Evolutionary conservation across 1,140 invertebrate genomes (phyloP), one percentile per base, ranked within the genome.

Genomic region (Nilaparvata lugens): DNA sequence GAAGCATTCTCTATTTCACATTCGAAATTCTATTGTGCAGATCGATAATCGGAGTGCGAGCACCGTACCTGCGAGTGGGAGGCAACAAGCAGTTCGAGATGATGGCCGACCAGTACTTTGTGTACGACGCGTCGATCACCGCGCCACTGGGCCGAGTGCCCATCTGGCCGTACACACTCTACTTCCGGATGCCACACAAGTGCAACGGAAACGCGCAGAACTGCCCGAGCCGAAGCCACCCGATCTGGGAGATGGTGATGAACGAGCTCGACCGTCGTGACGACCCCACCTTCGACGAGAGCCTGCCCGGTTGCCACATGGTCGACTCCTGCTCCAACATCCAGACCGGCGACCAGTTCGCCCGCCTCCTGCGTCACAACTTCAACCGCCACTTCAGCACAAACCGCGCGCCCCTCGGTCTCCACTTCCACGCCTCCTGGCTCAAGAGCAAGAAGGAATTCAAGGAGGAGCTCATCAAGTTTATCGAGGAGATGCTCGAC

Each of bases 231-330:
- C 61, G 67, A 60, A 91, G 88, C 63, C 91, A 94, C 67, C 91
- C 91, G 38, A 89, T 95, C 42, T 95, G 92, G 92, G 92, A 95
- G 76, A 94, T 95, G 83, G 91, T 95, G 23, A 93, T 95, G 89
- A 95, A 95, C 74, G 91, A 95, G 73, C 74, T 95, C 64, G 91
- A 95, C 76, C 83, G 91, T 72, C 81, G 93, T 73, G 92, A 95
- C 70, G 90, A 94, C 70, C 90, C 91, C 2, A 88, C 87, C 0
- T 93, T 93, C 70, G 91, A 95, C 69, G 91, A 95, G 73, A 89
- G 86, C 0, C 77, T 95, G 42, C 90, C 91, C 31, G 91, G 88
- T 83, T 96, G 91, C 78, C 91, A 94, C 74, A 93, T 94, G 81
- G 90, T 94, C 0, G 92, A 94, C 71, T 94, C 91, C 6, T 96